Evolutionary conservation across 2,797 vertebrate species (phyloP), one percentile per base, ranked within the genome.

Genomic region (Gobio occitaniae): DNA sequence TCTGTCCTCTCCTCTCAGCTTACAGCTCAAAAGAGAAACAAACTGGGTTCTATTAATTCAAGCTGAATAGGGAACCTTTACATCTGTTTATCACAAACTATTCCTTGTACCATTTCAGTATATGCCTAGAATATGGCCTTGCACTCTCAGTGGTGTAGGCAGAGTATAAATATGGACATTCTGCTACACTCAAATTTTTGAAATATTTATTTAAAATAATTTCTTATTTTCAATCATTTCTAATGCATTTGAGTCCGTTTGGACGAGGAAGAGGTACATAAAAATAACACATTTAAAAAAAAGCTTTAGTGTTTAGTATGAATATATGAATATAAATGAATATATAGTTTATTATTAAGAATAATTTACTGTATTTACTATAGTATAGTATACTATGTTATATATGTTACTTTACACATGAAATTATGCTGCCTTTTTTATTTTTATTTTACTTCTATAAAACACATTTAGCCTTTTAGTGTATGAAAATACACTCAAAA

Each of bases 31-130:
- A 71, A 41, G n/a, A 82, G 25, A 72, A 21, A 47, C 32, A 0
- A 21, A 44, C 41, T n/a, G 38, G 13, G 48, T 38, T 16, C 48
- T 69, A 16, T 44, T 72, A 8, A 74, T 48, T 63, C 7, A 72
- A 63, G 41, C 41, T 48, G 41, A n/a, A 80, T 11, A 52, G 21
- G 4, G 21, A 54, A 70, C 21, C 50, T 56, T 82, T 61, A n/a
- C 71, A 82, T n/a, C 17, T 44, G 4, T 78, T 78, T 77, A 25
- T 16, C 7, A 78, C 12, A 78, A 61, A 56, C 38, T 25, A 74
- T 63, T n/a, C 54, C 56, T 32, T 50, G 77, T 78, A 25, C 44
- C 29, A 61, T 19, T 36, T 36, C 25, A 36, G 47, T 68, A 80
- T 52, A 47, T 3, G 17, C 16, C 29, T 9, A 72, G 29, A 82